Conservation (phyloP, 2,113 vertebrate species). For the Oncorhynchus clarkii region DNA sequence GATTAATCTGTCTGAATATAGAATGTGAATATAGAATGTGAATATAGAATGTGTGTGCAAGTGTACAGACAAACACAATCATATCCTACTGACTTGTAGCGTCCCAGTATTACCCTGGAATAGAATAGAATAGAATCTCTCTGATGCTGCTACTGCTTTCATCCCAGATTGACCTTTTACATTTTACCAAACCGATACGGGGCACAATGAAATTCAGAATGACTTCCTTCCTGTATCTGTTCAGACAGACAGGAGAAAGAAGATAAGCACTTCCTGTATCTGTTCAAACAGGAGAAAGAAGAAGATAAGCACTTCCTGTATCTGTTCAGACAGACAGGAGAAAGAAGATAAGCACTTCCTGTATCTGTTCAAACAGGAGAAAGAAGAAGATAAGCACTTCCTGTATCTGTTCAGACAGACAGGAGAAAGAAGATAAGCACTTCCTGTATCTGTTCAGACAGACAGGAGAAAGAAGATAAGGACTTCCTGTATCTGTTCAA, state of each 20-base stretch:
- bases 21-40: not conserved
- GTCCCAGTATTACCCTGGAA: not conserved
- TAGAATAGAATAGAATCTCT: not conserved
- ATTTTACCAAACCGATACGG: constrained; percentile 1
- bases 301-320: too few species aligned
- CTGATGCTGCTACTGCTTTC: not conserved
- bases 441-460: too few species aligned
- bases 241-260: too few species aligned
- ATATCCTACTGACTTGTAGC: not conserved
- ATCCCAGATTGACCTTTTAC: constrained; percentile 4
- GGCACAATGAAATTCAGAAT: not conserved
- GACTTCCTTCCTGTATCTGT: not conserved
- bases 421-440: too few species aligned
- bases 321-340: too few species aligned
- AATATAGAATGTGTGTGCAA: not conserved
- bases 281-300: too few species aligned
- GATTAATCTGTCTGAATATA: too few species aligned
- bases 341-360: not conserved
- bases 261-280: too few species aligned
- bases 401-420: too few species aligned
- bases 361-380: not conserved
- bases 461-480: not conserved
- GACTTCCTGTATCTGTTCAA: too few species aligned
- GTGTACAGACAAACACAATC: not conserved
- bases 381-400: too few species aligned